Evolutionary conservation across 2,888 invertebrate genomes (phyloP).

Genomic region (Seira musarum): DNA sequence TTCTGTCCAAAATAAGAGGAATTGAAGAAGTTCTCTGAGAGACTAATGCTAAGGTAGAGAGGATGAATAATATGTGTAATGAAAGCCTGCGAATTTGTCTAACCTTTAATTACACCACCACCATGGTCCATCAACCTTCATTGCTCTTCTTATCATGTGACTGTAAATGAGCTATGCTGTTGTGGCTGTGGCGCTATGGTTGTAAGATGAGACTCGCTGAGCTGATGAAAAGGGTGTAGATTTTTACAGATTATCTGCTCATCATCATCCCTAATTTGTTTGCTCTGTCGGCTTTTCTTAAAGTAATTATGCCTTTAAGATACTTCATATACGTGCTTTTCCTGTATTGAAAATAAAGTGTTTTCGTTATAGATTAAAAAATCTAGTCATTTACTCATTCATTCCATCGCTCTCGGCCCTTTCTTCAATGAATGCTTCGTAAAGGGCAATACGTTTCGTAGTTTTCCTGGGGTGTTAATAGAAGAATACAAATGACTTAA

Average conservation of each 20-base stretch:
- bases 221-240: slow-evolving; percentile 50
- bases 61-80: slow-evolving; percentile 41
- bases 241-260: slow-evolving; percentile 59
- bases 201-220: neutral
- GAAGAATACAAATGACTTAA: slow-evolving; percentile 2
- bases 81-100: slow-evolving; percentile 56
- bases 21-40: neutral
- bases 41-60: slow-evolving; percentile 16
- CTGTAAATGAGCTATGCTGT: slow-evolving; percentile 45
- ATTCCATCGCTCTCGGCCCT: neutral
- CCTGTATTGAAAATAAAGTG: neutral
- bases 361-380: slow-evolving; percentile 10
- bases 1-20: slow-evolving; percentile 8
- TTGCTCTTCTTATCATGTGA: slow-evolving; percentile 7
- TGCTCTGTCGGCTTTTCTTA: slow-evolving; percentile 51
- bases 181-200: slow-evolving; percentile 26
- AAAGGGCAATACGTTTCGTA: neutral
- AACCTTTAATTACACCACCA: slow-evolving; percentile 58
- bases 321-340: neutral
- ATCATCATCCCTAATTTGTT: slow-evolving; percentile 60
- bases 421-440: neutral
- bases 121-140: slow-evolving; percentile 15
- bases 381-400: slow-evolving; percentile 13
- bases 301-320: slow-evolving; percentile 8
- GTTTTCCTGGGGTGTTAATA: slow-evolving; percentile 15